Percentiles rank a stretch among this genome's conserved stretches.
Conservation (phyloP, 2,888 invertebrate genomes). For the Stenchaetothrips biformis region DNA sequence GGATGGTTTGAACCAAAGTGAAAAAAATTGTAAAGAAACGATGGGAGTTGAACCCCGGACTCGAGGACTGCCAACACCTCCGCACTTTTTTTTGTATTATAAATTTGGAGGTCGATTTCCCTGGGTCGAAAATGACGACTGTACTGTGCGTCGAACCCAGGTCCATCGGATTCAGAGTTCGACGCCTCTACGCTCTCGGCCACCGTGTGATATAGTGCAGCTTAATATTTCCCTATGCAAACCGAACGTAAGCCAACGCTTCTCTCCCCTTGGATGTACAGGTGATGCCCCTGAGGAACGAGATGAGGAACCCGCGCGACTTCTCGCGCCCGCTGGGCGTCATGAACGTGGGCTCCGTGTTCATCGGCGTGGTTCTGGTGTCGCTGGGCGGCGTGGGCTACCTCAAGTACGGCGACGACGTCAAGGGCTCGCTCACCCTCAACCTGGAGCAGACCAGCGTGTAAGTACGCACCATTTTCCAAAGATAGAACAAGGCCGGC, state of each 20-base stretch:
- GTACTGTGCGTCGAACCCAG: too few species aligned
- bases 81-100: too few species aligned
- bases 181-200: not conserved
- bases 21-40: too few species aligned
- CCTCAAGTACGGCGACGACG: conserved; percentile 76
- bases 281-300: conserved; percentile 90
- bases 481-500: too few species aligned
- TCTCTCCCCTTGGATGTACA: conserved; percentile 44
- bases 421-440: conserved; percentile 80
- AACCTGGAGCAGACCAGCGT: conserved; percentile 64
- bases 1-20: too few species aligned
- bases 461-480: conserved; percentile 47
- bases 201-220: not conserved
- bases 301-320: conserved; percentile 73
- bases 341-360: conserved; percentile 80
- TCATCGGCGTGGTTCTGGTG: conserved; percentile 72
- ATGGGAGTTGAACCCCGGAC: too few species aligned
- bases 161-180: too few species aligned
- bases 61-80: too few species aligned
- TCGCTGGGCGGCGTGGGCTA: conserved; percentile 83
- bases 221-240: too few species aligned
- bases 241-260: too few species aligned
- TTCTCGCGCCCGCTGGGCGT: conserved; percentile 81
- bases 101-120: too few species aligned
- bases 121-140: too few species aligned